phyloP scores from a whole-genome alignment of 2,113 vertebrate species.

The Perognathus longimembris region DNA sequence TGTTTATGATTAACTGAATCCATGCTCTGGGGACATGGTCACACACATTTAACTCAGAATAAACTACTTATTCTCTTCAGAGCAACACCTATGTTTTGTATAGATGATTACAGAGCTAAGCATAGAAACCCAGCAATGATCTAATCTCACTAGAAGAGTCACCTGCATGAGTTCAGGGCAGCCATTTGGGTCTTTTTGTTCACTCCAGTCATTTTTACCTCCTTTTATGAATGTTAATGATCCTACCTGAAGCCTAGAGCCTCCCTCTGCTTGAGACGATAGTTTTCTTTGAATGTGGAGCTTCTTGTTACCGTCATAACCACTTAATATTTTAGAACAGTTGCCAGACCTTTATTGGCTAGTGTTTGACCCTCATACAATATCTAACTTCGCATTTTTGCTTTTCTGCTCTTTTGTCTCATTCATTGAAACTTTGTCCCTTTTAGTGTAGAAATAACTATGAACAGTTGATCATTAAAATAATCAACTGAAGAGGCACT shows the following conservation, averaged over 20 bases:
- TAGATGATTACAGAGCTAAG: too few species aligned
- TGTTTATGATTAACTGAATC: neutral
- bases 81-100: too few species aligned
- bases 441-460: neutral
- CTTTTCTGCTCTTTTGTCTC: neutral
- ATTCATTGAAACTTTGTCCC: neutral
- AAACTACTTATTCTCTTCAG: too few species aligned
- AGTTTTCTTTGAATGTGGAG: neutral
- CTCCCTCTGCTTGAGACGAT: neutral
- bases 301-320: too few species aligned
- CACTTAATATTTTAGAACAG: neutral
- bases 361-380: neutral
- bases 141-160: too few species aligned
- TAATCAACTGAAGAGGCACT: neutral
- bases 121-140: too few species aligned
- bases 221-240: too few species aligned
- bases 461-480: neutral
- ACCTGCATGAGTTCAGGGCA: too few species aligned
- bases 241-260: neutral
- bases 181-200: too few species aligned
- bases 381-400: neutral
- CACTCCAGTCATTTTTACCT: too few species aligned
- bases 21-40: neutral
- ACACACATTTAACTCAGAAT: too few species aligned
- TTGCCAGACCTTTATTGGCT: neutral